phyloP scores from a whole-genome alignment of 2,797 vertebrate genomes.

The Eutrigla gurnardus region DNA sequence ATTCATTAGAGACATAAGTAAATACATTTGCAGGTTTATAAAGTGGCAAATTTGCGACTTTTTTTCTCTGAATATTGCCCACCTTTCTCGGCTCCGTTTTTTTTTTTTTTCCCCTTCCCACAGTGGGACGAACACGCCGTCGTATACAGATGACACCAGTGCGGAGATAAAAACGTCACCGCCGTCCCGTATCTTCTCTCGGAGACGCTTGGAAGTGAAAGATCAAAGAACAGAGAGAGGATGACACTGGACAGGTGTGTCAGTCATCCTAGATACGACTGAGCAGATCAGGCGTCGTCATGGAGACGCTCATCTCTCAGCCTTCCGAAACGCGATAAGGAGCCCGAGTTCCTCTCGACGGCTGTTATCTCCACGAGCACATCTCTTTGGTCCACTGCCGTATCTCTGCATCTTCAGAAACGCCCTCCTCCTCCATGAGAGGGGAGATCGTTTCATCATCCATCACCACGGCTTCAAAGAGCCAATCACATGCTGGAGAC shows the following conservation, averaged over 20 bases:
- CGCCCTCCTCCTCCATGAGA: constrained; percentile 37
- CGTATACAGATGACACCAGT: background rate
- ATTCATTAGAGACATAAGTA: no score
- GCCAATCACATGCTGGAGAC: constrained; percentile 14
- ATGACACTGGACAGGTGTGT: constrained; percentile 48
- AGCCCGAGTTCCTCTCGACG: constrained; percentile 43
- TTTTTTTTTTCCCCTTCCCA: no score
- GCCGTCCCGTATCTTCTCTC: background rate
- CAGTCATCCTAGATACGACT: constrained; percentile 52
- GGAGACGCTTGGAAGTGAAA: constrained; percentile 44
- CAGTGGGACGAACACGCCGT: background rate
- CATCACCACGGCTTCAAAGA: constrained; percentile 54
- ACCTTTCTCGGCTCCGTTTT: no score
- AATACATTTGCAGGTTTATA: no score
- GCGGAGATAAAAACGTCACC: constrained; percentile 13
- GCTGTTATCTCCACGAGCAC: constrained; percentile 57
- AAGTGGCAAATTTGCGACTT: no score
- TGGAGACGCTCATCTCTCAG: constrained; percentile 53
- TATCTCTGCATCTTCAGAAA: constrained; percentile 63
- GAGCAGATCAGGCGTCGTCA: constrained; percentile 43
- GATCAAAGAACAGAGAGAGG: constrained; percentile 49
- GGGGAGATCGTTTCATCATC: constrained; percentile 51
- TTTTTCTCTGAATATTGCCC: no score
- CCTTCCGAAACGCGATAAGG: constrained; percentile 65
- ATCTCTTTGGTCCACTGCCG: constrained; percentile 48